A percentile compares a stretch with the other conserved stretches of the same genome.
phyloP scores from a whole-genome alignment of 2,888 invertebrate genomes.

The Rotaria magnacalcarata region DNA sequence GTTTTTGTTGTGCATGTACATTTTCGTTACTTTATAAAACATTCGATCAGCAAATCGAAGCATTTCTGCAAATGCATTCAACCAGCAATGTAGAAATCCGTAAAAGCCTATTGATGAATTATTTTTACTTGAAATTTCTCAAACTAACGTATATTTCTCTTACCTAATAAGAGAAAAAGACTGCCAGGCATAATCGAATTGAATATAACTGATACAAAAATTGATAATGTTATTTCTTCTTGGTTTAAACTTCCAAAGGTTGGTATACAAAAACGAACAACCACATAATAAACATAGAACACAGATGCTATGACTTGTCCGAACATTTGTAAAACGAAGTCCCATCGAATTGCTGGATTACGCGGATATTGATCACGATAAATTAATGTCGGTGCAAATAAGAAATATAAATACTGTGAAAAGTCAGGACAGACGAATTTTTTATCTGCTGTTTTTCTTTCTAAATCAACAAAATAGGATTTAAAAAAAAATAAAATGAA shows the following conservation, averaged over 20 bases:
- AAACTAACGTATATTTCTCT: not conserved
- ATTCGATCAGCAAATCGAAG: conserved; percentile 78
- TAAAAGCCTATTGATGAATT: conserved; percentile 69
- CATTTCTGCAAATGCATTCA: conserved; percentile 84
- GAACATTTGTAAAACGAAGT: conserved; percentile 68
- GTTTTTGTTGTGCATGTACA: conserved; percentile 42
- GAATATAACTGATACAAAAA: conserved; percentile 65
- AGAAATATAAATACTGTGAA: conserved; percentile 73
- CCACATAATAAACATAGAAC: conserved; percentile 75
- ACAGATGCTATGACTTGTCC: conserved; percentile 74
- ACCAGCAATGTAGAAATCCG: conserved; percentile 80
- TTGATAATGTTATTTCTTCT: conserved; percentile 56
- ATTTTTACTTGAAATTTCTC: not conserved
- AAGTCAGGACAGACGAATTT: conserved; percentile 62
- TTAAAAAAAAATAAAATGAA: not conserved
- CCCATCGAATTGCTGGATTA: conserved; percentile 67
- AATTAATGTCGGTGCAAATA: conserved; percentile 80
- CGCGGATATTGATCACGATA: conserved; percentile 77
- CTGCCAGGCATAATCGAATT: conserved; percentile 72
- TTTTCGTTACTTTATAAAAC: conserved; percentile 66
- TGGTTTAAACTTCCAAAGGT: conserved; percentile 63
- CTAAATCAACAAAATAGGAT: not conserved
- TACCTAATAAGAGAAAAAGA: conserved; percentile 53
- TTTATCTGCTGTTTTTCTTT: not conserved
- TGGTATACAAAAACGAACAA: conserved; percentile 72